Evolutionary conservation across 2,113 vertebrate species (phyloP).

Genomic region (Falcunculus frontatus): DNA sequence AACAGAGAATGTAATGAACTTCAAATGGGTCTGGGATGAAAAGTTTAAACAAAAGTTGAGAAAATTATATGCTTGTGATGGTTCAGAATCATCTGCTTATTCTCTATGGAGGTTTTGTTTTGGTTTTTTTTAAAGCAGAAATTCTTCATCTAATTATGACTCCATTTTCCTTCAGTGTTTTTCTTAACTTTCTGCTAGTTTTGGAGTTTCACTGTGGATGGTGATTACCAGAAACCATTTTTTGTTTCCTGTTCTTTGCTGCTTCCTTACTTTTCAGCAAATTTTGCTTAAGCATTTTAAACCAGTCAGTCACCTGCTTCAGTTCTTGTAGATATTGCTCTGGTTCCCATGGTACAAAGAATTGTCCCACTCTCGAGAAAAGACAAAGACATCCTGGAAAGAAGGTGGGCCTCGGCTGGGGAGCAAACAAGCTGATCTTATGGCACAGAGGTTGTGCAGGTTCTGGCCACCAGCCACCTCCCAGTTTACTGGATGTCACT

Average conservation of each 20-base stretch:
- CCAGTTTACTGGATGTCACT: neutral
- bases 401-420: neutral
- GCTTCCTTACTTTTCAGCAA: neutral
- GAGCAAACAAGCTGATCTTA: neutral
- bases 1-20: neutral
- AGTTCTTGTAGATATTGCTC: neutral
- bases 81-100: neutral
- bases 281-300: neutral
- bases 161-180: neutral
- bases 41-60: neutral
- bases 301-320: neutral
- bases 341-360: neutral
- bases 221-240: neutral
- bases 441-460: accelerated
- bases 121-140: neutral
- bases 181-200: neutral
- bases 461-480: neutral
- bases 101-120: neutral
- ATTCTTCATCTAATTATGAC: neutral
- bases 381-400: neutral
- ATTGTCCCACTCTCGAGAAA: neutral
- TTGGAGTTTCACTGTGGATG: neutral
- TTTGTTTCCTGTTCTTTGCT: neutral
- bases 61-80: neutral
- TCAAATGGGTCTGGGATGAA: neutral